phyloP scores from a whole-genome alignment of 2,113 vertebrate species.

The Rallus limicola region DNA sequence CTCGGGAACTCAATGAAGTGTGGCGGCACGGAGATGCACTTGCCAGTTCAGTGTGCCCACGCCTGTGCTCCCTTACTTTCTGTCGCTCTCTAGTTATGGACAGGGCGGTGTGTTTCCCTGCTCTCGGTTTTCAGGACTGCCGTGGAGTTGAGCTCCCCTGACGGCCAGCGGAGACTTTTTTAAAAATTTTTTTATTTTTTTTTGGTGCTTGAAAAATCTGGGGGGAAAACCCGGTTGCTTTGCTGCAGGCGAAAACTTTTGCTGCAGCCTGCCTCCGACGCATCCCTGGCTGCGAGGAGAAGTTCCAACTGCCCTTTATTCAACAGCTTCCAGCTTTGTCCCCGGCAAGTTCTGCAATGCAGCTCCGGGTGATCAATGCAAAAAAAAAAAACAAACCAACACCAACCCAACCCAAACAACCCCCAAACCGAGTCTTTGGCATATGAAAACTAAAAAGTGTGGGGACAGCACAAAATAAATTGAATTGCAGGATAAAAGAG shows the following conservation, averaged over 20 bases:
- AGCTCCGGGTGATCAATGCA: constrained; percentile 48
- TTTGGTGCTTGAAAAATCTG: not conserved
- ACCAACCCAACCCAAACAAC: too few species aligned
- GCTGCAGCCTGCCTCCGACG: not conserved
- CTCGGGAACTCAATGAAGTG: not conserved
- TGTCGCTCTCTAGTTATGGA: not conserved
- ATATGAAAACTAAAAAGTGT: not conserved
- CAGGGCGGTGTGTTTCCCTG: not conserved
- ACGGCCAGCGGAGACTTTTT: not conserved
- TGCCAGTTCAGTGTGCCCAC: not conserved
- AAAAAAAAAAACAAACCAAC: not conserved
- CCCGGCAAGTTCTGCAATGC: constrained; percentile 61
- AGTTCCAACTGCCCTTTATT: constrained; percentile 37
- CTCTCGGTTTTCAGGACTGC: not conserved
- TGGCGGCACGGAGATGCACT: not conserved
- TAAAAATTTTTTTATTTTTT: too few species aligned
- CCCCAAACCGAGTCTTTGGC: not conserved
- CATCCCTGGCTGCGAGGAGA: constrained; percentile 13
- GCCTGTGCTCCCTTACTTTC: not conserved
- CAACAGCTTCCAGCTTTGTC: constrained; percentile 32
- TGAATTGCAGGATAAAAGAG: constrained; percentile 36
- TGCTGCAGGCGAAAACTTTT: not conserved
- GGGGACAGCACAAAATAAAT: constrained; percentile 40
- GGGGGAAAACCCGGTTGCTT: not conserved
- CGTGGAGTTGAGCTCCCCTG: not conserved